Evolutionary conservation across 30 jellyfish, hydroid and myxozoan genomes (phyloP).

Genomic region (Turritopsis dohrnii): DNA sequence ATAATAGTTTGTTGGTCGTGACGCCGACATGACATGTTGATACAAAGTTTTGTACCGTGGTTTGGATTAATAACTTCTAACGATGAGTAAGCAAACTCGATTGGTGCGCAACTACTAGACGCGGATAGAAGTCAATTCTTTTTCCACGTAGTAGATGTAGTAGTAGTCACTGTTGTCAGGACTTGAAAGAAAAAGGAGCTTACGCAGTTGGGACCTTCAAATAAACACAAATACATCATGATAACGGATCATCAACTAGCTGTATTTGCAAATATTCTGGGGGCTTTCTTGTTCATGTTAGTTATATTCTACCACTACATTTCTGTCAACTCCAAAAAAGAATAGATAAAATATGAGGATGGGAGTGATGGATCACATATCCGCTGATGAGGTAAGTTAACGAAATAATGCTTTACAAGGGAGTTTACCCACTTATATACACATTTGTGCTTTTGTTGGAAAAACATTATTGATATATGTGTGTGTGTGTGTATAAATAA

Average conservation of each 20-base stretch:
- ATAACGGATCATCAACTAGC: slow-evolving; percentile 83
- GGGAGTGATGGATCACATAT: too few species aligned
- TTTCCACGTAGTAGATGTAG: background rate
- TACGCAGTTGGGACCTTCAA: background rate
- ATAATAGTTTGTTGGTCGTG: background rate
- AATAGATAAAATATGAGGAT: background rate
- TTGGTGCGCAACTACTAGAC: background rate
- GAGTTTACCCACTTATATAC: too few species aligned
- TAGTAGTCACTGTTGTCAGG: too few species aligned
- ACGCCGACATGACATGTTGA: background rate
- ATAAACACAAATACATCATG: slow-evolving; percentile 38
- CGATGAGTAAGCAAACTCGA: background rate
- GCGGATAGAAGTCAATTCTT: background rate
- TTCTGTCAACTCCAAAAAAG: slow-evolving; percentile 65
- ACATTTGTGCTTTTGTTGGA: too few species aligned
- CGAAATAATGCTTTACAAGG: too few species aligned
- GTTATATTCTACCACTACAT: slow-evolving; percentile 73
- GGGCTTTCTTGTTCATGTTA: slow-evolving; percentile 57
- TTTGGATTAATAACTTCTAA: background rate
- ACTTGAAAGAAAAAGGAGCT: background rate
- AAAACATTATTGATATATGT: too few species aligned
- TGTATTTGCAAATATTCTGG: slow-evolving; percentile 75
- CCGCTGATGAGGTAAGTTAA: too few species aligned
- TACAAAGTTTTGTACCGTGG: background rate
- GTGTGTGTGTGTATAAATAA: too few species aligned